Percentiles rank a stretch among this genome's conserved stretches.
phyloP scores from a whole-genome alignment of 2,888 invertebrate species.

The Epinotia nisella region DNA sequence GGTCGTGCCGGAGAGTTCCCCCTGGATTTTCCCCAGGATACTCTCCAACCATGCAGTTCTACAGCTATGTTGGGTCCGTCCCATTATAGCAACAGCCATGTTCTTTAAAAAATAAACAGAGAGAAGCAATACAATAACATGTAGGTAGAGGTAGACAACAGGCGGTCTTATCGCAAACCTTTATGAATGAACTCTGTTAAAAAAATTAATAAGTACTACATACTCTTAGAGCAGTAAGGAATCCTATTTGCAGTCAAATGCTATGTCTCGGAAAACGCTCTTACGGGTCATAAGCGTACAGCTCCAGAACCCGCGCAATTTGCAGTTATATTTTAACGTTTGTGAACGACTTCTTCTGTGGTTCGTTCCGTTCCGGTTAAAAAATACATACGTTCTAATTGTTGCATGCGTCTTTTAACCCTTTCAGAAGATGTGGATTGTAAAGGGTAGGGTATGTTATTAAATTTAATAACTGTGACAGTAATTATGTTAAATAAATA shows the following conservation, averaged over 20 bases:
- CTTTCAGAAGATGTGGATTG: background rate
- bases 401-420: background rate
- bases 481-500: too few species aligned
- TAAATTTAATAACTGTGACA: too few species aligned
- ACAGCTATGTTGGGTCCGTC: too few species aligned
- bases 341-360: background rate
- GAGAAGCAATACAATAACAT: too few species aligned
- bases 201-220: background rate
- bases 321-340: background rate
- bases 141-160: too few species aligned
- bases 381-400: background rate
- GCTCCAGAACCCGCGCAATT: background rate
- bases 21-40: too few species aligned
- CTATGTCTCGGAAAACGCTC: slow-evolving; percentile 31
- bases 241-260: slow-evolving; percentile 39
- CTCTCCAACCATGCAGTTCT: too few species aligned
- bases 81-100: too few species aligned
- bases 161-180: too few species aligned
- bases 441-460: background rate
- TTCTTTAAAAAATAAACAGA: too few species aligned
- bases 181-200: background rate
- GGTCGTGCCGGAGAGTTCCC: too few species aligned
- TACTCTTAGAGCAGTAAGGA: slow-evolving; percentile 7
- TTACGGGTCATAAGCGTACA: slow-evolving; percentile 16
- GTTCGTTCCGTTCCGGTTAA: background rate